Conservation (phyloP, 1,140 invertebrate species). For the Spodoptera frugiperda region DNA sequence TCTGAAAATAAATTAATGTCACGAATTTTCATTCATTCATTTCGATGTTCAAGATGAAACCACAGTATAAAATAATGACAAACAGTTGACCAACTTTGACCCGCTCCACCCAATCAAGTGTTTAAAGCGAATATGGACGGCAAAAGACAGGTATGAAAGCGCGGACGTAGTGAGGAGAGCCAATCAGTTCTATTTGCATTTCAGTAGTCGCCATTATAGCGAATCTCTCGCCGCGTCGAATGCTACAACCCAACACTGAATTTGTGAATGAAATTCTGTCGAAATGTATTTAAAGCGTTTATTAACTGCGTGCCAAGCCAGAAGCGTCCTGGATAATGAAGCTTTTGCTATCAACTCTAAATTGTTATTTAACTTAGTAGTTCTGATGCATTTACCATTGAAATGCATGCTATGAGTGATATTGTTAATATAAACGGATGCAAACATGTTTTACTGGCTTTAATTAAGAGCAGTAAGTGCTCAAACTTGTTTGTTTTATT, state of each 20-base stretch:
- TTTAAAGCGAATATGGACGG: slow-evolving; percentile 58
- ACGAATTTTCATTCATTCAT: slow-evolving; percentile 27
- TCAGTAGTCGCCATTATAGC: slow-evolving; percentile 69
- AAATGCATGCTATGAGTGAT: slow-evolving; percentile 58
- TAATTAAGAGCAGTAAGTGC: slow-evolving; percentile 23
- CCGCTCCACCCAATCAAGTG: slow-evolving; percentile 38
- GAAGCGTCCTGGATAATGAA: slow-evolving; percentile 60
- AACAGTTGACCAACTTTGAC: slow-evolving; percentile 39
- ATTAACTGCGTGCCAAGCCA: slow-evolving; percentile 59
- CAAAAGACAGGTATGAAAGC: slow-evolving; percentile 60
- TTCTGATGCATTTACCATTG: slow-evolving; percentile 54
- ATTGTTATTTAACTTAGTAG: slow-evolving; percentile 63
- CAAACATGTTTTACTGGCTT: slow-evolving; percentile 24
- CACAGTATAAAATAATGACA: slow-evolving; percentile 31
- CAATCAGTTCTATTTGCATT: slow-evolving; percentile 78
- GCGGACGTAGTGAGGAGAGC: slow-evolving; percentile 56
- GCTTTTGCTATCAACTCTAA: slow-evolving; percentile 62
- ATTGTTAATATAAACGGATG: slow-evolving; percentile 31
- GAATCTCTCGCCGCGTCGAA: slow-evolving; percentile 62
- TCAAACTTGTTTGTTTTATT: slow-evolving; percentile 15
- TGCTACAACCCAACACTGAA: slow-evolving; percentile 56
- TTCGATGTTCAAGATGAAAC: slow-evolving; percentile 40
- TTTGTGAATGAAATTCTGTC: slow-evolving; percentile 66
- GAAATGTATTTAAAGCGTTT: slow-evolving; percentile 60
- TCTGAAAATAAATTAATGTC: slow-evolving; percentile 15